Base-by-base conservation (phyloP, 2,888 invertebrate genomes). In the Laothoe populi region DNA sequence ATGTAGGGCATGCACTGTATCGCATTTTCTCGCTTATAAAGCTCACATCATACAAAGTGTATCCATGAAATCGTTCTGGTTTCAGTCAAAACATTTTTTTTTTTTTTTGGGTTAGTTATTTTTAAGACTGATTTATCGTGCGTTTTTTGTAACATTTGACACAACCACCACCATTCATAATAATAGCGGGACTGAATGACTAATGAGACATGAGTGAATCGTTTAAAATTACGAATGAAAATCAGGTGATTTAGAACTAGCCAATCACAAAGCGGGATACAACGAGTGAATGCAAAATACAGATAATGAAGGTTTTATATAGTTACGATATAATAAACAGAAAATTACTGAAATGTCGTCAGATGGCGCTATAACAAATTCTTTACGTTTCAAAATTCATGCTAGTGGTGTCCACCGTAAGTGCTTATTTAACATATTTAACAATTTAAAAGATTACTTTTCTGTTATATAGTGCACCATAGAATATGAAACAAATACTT, bases 1-100 rank as follows among this genome's bases (percentile, higher is more conserved):
- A 88, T 84, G 83, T 89, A 86, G 90, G 88, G 73, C 91, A 87
- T 70, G 63, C 62, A 61, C 70, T 61, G 16, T 46, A 45, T 48
- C 19, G 24, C 45, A 40, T 60, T 24, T 42, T 40, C 48, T 49
- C 13, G 19, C 8, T 24, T 35, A 7, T 26, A 58, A 46, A 46
- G 62, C n/a, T 62, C 48, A 48, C 62, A 58, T 62, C 42, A 48
- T 53, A 53, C 13, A n/a, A 31, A 58, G 4, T 40, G 40, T 48
- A 35, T 13, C 11, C 5, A 13, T 26, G 21, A 48, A 42, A 40
- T 26, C 38, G 63, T 61, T 57, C 59, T 13, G 62, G 64, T 49
- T 63, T 65, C 59, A 13, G 59, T 63, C 31, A 42, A 31, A 42
- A 7, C 11, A 53, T n/a, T 49, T 5, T 1, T 53, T 23, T n/a